Evolutionary conservation across 2,797 vertebrate species (phyloP).

Genomic region (Parambassis ranga): DNA sequence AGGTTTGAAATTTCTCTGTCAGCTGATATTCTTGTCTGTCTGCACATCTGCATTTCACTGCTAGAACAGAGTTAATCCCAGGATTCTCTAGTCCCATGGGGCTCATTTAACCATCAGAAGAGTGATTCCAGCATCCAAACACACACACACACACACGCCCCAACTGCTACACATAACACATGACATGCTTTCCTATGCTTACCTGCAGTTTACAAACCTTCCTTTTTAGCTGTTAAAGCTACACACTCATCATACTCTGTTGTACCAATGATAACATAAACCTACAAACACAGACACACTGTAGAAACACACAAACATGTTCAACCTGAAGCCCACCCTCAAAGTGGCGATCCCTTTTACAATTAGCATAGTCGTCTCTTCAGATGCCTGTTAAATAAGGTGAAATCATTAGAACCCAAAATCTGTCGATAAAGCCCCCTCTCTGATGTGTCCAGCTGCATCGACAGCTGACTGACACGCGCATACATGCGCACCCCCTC

Average conservation of each 20-base stretch:
- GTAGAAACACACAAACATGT: constrained; percentile 21
- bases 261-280: not conserved
- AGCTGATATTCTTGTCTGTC: constrained; percentile 10
- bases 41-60: constrained; percentile 10
- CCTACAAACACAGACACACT: not conserved
- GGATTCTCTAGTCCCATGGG: constrained; percentile 64
- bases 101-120: constrained; percentile 86
- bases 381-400: constrained; percentile 97
- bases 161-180: not conserved
- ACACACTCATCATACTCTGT: not conserved
- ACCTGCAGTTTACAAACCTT: not conserved
- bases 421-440: constrained; percentile 92
- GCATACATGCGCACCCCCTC: constrained; percentile 15
- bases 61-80: constrained; percentile 72
- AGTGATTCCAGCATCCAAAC: constrained; percentile 74
- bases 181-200: not conserved
- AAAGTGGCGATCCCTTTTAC: constrained; percentile 77
- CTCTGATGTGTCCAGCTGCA: constrained; percentile 90
- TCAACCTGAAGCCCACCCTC: constrained; percentile 39
- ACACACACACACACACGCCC: constrained; percentile 11
- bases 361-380: constrained; percentile 96
- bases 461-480: constrained; percentile 83
- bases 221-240: not conserved
- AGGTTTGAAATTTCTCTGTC: constrained; percentile 81
- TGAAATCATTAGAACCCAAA: constrained; percentile 93